Conservation (phyloP, 2,888 invertebrate species). For the Folsomia candida region DNA sequence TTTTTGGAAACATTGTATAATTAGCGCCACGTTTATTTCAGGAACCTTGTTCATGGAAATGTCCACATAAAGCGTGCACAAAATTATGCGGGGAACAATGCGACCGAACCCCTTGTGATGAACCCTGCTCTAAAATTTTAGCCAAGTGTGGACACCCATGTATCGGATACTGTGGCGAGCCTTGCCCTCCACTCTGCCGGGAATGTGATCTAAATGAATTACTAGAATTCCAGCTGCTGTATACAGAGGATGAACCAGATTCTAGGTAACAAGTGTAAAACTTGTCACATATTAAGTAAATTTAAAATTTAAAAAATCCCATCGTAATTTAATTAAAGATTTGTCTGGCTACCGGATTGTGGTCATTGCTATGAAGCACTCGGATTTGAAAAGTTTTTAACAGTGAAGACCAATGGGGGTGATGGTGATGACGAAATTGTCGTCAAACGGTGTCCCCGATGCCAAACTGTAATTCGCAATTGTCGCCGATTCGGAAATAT, state of each 20-base stretch:
- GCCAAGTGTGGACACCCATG: constrained; percentile 56
- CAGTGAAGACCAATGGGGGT: constrained; percentile 8
- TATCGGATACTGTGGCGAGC: constrained; percentile 68
- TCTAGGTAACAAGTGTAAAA: no score
- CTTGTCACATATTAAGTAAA: no score
- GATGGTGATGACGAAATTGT: no score
- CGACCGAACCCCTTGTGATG: constrained; percentile 52
- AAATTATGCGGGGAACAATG: constrained; percentile 52
- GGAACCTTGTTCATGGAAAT: constrained; percentile 40
- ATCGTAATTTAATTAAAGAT: no score
- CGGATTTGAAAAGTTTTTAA: constrained; percentile 53
- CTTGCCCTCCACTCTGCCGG: constrained; percentile 63
- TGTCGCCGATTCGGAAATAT: constrained; percentile 29
- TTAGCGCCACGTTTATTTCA: neutral
- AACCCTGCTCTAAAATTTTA: constrained; percentile 52
- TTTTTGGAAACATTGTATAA: neutral
- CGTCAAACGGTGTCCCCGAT: constrained; percentile 23
- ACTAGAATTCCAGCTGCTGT: constrained; percentile 14
- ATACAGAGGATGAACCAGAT: constrained; percentile 33
- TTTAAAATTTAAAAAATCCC: no score
- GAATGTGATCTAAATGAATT: constrained; percentile 57
- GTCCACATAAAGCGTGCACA: constrained; percentile 32
- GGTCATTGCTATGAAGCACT: constrained; percentile 54
- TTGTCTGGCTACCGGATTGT: constrained; percentile 50
- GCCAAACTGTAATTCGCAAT: constrained; percentile 21